Conservation (phyloP, 2,888 invertebrate genomes). For the Homarus gammarus region DNA sequence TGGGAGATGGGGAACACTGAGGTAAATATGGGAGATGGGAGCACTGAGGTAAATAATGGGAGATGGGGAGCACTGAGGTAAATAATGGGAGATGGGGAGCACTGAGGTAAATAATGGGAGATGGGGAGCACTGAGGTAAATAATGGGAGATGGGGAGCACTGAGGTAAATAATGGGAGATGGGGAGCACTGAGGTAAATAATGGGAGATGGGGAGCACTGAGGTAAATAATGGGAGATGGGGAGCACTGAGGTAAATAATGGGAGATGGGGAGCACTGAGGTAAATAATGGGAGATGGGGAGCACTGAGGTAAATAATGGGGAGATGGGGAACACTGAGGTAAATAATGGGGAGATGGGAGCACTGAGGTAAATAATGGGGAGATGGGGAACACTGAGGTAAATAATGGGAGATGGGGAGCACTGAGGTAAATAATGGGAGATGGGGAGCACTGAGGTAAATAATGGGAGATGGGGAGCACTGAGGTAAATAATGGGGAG, state of each 20-base stretch:
- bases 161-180: neutral
- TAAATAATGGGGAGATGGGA: neutral
- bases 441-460: neutral
- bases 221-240: neutral
- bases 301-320: too few species aligned
- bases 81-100: too few species aligned
- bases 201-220: neutral
- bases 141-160: neutral
- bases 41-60: neutral
- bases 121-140: neutral
- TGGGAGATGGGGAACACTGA: neutral
- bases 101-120: too few species aligned
- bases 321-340: too few species aligned
- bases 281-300: neutral
- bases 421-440: too few species aligned
- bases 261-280: neutral
- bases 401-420: too few species aligned
- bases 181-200: neutral
- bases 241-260: too few species aligned
- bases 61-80: too few species aligned
- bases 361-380: neutral
- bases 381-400: conserved; percentile 1
- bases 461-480: conserved; percentile 1
- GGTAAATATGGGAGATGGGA: neutral
- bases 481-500: neutral